Evolutionary conservation across 1,140 invertebrate species (phyloP).

Genomic region (Anastrepha obliqua): DNA sequence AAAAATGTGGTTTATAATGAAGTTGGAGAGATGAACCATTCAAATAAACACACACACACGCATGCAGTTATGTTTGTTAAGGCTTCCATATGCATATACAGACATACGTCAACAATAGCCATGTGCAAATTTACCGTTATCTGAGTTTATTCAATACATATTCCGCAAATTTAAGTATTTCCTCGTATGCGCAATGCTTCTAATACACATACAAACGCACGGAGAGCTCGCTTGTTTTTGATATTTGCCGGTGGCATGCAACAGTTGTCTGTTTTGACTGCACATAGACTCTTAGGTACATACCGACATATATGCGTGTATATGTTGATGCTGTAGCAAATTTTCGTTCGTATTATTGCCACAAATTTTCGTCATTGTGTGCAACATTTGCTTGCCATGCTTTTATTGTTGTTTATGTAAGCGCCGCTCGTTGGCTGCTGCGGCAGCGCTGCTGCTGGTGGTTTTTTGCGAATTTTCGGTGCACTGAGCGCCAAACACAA

Average conservation of each 20-base stretch:
- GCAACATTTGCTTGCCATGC: neutral
- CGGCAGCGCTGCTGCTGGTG: neutral
- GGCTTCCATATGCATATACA: neutral
- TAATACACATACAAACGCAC: neutral
- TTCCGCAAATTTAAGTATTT: neutral
- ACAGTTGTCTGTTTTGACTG: constrained; percentile 26
- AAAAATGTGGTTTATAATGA: no score
- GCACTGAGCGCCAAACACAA: neutral
- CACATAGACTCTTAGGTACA: neutral
- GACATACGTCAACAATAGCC: neutral
- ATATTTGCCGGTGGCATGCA: constrained; percentile 21
- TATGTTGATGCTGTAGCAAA: neutral
- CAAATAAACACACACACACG: no score
- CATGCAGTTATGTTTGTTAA: no score
- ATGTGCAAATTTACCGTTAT: neutral
- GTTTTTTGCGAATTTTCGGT: constrained; percentile 37
- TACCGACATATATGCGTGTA: neutral
- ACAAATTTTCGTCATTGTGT: constrained; percentile 1
- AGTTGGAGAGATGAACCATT: no score
- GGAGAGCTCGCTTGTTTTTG: neutral
- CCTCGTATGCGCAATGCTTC: neutral
- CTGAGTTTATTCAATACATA: neutral
- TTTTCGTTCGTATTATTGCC: neutral
- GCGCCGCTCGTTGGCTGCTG: neutral
- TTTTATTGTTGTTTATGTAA: neutral